Base-by-base conservation (phyloP, 2,888 invertebrate species). In the Antheraea yamamai region DNA sequence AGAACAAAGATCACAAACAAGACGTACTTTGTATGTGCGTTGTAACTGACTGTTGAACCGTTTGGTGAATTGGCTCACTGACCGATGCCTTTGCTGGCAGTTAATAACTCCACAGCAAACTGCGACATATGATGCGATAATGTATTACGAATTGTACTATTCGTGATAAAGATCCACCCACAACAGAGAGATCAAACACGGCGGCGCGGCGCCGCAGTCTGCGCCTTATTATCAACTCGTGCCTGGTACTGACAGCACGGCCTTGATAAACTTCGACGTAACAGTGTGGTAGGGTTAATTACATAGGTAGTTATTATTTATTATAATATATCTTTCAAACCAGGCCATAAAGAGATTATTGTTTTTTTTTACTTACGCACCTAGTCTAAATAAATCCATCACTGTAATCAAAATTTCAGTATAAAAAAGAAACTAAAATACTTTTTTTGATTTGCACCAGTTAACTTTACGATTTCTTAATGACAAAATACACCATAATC, bases 161-260 rank as follows among this genome's bases (percentile, higher is more conserved):
- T 86, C 87, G 87, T 85, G 87, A 87, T 87, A 89, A 82, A 86
- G 86, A 91, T 90, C 90, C 92, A 91, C 92, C 92, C 91, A 92
- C 90, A 83, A 81, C 83, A 79, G 81, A 85, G 82, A 84, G 80
- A 80, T 81, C 81, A 83, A 52, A 70, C 47, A 61, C 72, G 47
- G 84, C 81, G 76, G 80, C 80, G 84, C 81, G 79, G 83, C 82
- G 80, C 83, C 80, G 80, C 79, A 79, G 80, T 78, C 78, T 10
- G 84, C 83, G 83, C 76, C 83, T 82, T 82, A 80, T 84, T 84
- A 82, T 83, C 82, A 82, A 78, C 80, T 84, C 80, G 93, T 93
- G 85, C 93, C 94, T 88, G 94, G 93, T 87, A 95, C 94, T 82
- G 80, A 82, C 81, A 84, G 85, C 83, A 88, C 94, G 94, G 91